These are phyloP conservation scores for Samia ricini DNA, from an alignment of 1,140 invertebrate genomes.

Conservation along the genomic window DNA sequence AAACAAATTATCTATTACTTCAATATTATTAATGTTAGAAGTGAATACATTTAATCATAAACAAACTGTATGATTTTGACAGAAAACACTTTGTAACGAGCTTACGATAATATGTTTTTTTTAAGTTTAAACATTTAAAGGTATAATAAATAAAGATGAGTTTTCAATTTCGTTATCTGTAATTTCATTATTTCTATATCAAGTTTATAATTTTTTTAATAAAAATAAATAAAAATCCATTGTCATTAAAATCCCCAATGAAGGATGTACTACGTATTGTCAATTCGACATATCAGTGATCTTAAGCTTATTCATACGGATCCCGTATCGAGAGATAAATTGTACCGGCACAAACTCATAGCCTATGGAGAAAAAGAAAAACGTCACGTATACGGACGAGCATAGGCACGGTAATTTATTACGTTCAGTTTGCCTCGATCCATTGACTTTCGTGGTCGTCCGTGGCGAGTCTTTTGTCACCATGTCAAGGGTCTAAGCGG, in stretches of 20 bases:
- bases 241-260: neutral
- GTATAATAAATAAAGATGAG: neutral
- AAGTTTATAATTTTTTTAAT: neutral
- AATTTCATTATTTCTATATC: neutral
- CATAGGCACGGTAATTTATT: conserved; percentile 70
- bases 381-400: conserved; percentile 45
- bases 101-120: neutral
- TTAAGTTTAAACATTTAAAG: neutral
- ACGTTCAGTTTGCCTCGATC: conserved; percentile 60
- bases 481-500: conserved; percentile 60
- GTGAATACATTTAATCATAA: neutral
- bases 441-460: conserved; percentile 67
- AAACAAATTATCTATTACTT: too few species aligned
- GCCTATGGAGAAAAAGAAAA: conserved; percentile 56
- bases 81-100: neutral
- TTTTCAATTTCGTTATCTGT: neutral
- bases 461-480: conserved; percentile 61
- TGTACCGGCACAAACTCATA: conserved; percentile 61
- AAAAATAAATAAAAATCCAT: neutral
- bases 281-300: neutral
- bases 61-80: too few species aligned
- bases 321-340: conserved; percentile 69
- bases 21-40: neutral
- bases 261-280: neutral
- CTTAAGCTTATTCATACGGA: conserved; percentile 59